phyloP scores from a whole-genome alignment of 2,113 vertebrate genomes.

The Bothrops jararaca region DNA sequence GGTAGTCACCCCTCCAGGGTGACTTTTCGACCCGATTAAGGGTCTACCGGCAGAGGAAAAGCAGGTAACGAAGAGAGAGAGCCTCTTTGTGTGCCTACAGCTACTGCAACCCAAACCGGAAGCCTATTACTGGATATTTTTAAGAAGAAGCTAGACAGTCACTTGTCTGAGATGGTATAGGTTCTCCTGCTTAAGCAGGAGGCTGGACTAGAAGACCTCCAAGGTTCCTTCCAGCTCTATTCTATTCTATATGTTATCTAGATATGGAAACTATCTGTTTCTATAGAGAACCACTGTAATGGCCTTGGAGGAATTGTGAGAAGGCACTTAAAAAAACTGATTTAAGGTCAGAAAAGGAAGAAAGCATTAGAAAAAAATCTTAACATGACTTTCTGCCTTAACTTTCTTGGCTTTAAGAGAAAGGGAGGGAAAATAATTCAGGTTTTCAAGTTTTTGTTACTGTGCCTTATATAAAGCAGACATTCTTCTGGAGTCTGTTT shows the following conservation, averaged over 20 bases:
- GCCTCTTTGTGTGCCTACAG: too few species aligned
- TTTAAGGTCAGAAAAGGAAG: not conserved
- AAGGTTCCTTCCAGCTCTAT: too few species aligned
- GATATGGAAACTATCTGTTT: not conserved
- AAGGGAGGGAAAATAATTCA: not conserved
- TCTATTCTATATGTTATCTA: not conserved
- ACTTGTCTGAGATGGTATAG: too few species aligned
- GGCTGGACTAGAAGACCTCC: too few species aligned
- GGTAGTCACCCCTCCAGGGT: too few species aligned
- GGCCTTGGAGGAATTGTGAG: not conserved
- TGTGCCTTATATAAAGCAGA: not conserved
- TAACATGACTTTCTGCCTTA: not conserved
- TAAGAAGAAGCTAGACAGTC: too few species aligned
- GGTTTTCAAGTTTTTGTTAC: not conserved
- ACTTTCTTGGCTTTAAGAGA: not conserved
- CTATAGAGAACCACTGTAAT: not conserved
- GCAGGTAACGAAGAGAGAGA: too few species aligned
- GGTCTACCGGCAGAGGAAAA: too few species aligned
- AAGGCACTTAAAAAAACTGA: not conserved
- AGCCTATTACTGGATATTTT: too few species aligned
- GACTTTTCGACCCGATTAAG: too few species aligned
- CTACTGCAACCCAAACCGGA: too few species aligned
- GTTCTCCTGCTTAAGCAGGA: too few species aligned
- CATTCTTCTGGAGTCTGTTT: not conserved
- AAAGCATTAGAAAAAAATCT: not conserved